Evolutionary conservation across 2,797 vertebrate species (phyloP).

Genomic region (Poecilia velifera): DNA sequence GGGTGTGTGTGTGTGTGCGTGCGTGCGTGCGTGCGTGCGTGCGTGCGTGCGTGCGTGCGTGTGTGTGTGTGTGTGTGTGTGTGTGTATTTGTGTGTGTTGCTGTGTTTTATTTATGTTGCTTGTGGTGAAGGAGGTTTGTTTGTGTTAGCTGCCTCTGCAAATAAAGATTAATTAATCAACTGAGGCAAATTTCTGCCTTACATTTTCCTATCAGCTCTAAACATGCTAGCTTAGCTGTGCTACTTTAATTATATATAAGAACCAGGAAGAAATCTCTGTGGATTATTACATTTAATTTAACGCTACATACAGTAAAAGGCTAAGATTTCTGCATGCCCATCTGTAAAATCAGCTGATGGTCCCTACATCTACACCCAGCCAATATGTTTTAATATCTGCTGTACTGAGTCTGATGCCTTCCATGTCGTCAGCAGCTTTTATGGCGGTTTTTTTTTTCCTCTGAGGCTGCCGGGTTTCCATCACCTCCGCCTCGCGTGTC

Average conservation of each 20-base stretch:
- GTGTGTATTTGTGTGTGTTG: too few species aligned
- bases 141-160: not conserved
- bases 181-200: not conserved
- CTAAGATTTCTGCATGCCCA: not conserved
- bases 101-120: too few species aligned
- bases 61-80: not conserved
- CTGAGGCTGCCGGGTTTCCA: slow-evolving; percentile 12
- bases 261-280: not conserved
- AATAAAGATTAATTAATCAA: not conserved
- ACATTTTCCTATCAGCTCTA: not conserved
- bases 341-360: not conserved
- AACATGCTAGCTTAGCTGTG: not conserved
- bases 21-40: too few species aligned
- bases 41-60: too few species aligned
- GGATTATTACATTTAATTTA: not conserved
- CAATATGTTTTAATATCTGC: not conserved
- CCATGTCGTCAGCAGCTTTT: not conserved
- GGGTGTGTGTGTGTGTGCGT: too few species aligned
- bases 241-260: not conserved
- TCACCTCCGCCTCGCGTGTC: slow-evolving; percentile 39
- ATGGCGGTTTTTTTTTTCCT: not conserved
- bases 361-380: not conserved
- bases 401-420: not conserved
- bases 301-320: not conserved
- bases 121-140: not conserved